Percentiles rank a stretch among this genome's conserved stretches.
Evolutionary conservation across 2,113 vertebrate species (phyloP).

Genomic region (Solenodon paradoxus): DNA sequence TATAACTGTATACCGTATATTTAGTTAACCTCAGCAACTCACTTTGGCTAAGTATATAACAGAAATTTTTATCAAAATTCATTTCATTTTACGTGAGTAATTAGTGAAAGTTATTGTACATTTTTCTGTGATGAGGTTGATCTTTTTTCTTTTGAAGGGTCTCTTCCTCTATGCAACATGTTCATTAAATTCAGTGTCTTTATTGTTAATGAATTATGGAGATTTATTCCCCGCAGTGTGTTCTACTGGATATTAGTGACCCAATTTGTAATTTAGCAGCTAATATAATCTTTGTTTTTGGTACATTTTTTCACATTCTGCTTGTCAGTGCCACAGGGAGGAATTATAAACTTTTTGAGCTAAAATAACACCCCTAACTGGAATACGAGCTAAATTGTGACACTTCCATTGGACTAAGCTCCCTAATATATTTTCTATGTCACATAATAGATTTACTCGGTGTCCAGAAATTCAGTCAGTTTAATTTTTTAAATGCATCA

Average conservation of each 20-base stretch:
- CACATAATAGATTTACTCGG: neutral
- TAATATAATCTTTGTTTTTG: neutral
- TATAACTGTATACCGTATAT: neutral
- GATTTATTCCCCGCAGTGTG: neutral
- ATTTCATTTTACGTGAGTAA: neutral
- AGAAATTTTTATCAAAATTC: neutral
- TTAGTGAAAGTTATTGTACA: neutral
- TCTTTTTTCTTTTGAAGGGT: neutral
- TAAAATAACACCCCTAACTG: neutral
- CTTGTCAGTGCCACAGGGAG: neutral
- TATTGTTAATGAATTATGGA: neutral
- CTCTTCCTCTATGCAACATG: neutral
- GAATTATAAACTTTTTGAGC: neutral
- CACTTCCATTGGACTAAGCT: neutral
- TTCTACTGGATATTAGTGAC: neutral
- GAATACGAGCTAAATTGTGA: neutral
- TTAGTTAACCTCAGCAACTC: neutral
- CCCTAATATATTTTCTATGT: neutral
- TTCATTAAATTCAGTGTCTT: neutral
- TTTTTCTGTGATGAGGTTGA: neutral
- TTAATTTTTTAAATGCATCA: neutral
- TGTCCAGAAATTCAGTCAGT: neutral
- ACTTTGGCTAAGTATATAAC: neutral
- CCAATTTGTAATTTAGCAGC: neutral
- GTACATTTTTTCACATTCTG: neutral